Evolutionary conservation across 2,113 vertebrate genomes (phyloP), one percentile per base, ranked within the genome.

Genomic region (Tachycineta bicolor): DNA sequence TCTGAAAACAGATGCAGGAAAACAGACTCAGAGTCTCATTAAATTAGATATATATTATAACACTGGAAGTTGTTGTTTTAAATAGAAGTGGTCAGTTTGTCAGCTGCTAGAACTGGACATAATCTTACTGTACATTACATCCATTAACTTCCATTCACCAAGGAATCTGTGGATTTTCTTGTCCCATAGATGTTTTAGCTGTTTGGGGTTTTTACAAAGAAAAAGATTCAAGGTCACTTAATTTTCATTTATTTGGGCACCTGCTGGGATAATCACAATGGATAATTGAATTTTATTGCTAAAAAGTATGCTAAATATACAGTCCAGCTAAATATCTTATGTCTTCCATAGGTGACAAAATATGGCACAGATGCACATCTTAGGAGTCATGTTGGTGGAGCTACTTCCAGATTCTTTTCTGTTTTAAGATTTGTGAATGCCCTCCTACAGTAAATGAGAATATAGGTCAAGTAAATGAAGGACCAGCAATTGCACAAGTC

Each of bases 1-100:
- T 85, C 78, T 77, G 63, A 89, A 91, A 74, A 87, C 41, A 77
- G 58, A 89, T 50, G 29, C 77, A 91, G 78, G 50, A 93, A 93
- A 90, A 88, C 19, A 90, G 77, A 28, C 13, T 75, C 26, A 5
- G 44, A 82, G 26, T 11, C 53, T 90, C 55, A 86, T 83, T 80
- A 70, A 76, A 88, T 79, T 70, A 94, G 12, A 25, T 33, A 79
- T 90, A 46, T 75, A n/a, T 79, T 83, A 26, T 21, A 77, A 59
- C 49, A 50, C 70, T 95, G 59, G n/a, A 90, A 65, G 39, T 83
- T 76, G 17, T 50, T 90, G 17, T 50, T 90, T 50, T 94, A 50
- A 91, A 93, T 69, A 90, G 65, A 79, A 87, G 46, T 39, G 37
- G 53, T 89, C 63, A 59, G 50, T 93, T 74, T 83, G 39, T 85